phyloP scores from a whole-genome alignment of 2,797 vertebrate genomes.

The Acanthopagrus latus region DNA sequence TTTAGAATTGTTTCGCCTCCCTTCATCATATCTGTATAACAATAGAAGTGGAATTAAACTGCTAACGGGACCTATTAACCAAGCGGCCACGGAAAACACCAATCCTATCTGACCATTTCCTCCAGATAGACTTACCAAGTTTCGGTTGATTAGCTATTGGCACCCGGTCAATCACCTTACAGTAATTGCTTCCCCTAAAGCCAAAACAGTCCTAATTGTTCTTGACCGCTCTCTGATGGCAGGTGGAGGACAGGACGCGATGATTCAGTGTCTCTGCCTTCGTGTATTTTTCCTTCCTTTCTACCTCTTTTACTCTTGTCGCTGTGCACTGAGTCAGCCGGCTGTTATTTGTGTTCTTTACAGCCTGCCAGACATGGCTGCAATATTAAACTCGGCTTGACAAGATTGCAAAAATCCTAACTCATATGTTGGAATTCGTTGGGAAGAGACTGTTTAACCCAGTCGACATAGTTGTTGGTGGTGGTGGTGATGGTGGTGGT shows the following conservation, averaged over 20 bases:
- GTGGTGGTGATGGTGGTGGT: too few relatives aligned
- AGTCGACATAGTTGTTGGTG: not conserved
- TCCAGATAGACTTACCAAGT: slow-evolving; percentile 48
- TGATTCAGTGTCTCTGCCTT: slow-evolving; percentile 22
- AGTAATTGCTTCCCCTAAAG: slow-evolving; percentile 43
- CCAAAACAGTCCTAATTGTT: slow-evolving; percentile 28
- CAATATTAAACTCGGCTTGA: slow-evolving; percentile 44
- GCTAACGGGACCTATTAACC: slow-evolving; percentile 3
- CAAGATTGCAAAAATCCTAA: slow-evolving; percentile 28
- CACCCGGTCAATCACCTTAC: slow-evolving; percentile 37
- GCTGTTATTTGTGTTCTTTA: slow-evolving; percentile 52
- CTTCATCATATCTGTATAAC: slow-evolving; percentile 3
- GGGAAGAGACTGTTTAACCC: slow-evolving; percentile 9
- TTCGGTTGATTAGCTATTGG: slow-evolving; percentile 60
- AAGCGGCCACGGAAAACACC: not conserved
- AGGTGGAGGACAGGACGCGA: slow-evolving; percentile 31
- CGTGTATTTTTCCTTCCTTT: slow-evolving; percentile 6
- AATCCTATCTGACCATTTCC: slow-evolving; percentile 38
- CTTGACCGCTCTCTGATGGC: slow-evolving; percentile 19
- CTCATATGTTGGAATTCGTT: slow-evolving; percentile 25
- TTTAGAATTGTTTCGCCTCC: slow-evolving; percentile 2
- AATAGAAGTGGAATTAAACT: slow-evolving; percentile 2
- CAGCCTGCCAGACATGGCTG: slow-evolving; percentile 39
- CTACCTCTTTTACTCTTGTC: slow-evolving; percentile 10
- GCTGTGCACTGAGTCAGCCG: slow-evolving; percentile 37